phyloP scores from a whole-genome alignment of 2,888 invertebrate species.

The Melanargia galathea region DNA sequence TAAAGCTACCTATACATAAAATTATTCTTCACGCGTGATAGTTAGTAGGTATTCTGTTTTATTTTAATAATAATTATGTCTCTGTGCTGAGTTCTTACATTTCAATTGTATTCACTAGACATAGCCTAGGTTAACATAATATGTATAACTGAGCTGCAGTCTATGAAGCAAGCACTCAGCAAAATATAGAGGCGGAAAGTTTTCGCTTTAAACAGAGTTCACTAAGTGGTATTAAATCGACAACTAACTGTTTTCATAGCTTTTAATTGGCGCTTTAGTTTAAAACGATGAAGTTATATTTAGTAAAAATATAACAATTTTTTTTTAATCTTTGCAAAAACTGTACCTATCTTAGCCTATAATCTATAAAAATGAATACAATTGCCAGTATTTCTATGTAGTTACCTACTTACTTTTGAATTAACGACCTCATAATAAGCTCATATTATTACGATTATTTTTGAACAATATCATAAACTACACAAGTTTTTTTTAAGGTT shows the following conservation, averaged over 20 bases:
- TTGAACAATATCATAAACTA: too few relatives aligned
- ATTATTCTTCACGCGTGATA: too few relatives aligned
- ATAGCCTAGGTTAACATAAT: neutral
- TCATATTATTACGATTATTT: too few relatives aligned
- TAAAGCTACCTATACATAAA: too few relatives aligned
- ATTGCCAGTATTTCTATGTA: too few relatives aligned
- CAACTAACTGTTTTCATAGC: neutral
- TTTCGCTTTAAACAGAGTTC: constrained; percentile 8
- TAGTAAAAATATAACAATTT: neutral
- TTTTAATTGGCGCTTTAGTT: constrained; percentile 7
- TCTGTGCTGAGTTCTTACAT: neutral
- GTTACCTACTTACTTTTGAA: too few relatives aligned
- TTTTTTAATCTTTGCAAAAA: neutral
- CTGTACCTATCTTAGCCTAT: neutral
- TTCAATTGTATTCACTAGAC: neutral
- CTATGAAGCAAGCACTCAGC: neutral
- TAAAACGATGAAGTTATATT: neutral
- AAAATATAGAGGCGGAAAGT: constrained; percentile 3
- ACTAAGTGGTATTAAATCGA: constrained; percentile 13
- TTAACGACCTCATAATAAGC: too few relatives aligned
- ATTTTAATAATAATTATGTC: too few relatives aligned
- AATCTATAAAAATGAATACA: too few relatives aligned
- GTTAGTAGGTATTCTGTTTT: too few relatives aligned
- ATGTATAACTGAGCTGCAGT: neutral
- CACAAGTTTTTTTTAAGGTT: too few relatives aligned